These are phyloP conservation scores for Melolontha melolontha DNA, from an alignment of 2,888 invertebrate genomes.

Conservation along the genomic window DNA sequence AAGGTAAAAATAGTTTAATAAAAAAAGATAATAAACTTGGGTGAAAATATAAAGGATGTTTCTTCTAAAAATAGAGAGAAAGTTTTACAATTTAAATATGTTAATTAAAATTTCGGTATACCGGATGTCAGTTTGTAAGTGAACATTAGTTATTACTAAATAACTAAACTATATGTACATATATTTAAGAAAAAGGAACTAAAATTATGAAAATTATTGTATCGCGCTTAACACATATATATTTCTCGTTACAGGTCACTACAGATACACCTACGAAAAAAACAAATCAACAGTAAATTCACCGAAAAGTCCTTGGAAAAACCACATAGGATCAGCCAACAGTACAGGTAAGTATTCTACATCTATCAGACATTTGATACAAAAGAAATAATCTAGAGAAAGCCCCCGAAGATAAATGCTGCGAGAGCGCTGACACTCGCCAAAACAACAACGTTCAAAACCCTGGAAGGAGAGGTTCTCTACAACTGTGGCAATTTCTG, in stretches of 20 bases:
- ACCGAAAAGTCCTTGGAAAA: constrained; percentile 49
- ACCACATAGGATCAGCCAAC: constrained; percentile 2
- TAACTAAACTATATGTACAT: too few relatives aligned
- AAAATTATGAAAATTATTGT: too few relatives aligned
- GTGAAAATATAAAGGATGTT: too few relatives aligned
- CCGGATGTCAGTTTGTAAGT: too few relatives aligned
- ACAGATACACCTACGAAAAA: constrained; percentile 49
- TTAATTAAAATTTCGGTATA: too few relatives aligned
- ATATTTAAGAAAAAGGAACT: too few relatives aligned
- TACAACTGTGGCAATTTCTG: constrained; percentile 96
- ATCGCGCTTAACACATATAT: too few relatives aligned
- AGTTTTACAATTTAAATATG: too few relatives aligned
- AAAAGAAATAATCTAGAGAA: constrained; percentile 5
- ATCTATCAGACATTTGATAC: neutral
- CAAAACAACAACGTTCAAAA: constrained; percentile 51
- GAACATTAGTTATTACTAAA: too few relatives aligned
- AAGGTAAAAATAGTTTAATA: too few relatives aligned
- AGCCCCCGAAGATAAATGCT: constrained; percentile 51
- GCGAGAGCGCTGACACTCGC: constrained; percentile 53
- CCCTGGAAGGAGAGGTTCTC: constrained; percentile 77
- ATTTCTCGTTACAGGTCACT: constrained; percentile 50
- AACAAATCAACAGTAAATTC: constrained; percentile 47
- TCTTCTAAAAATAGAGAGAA: too few relatives aligned
- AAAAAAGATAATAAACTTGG: too few relatives aligned
- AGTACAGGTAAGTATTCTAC: constrained; percentile 6